These are phyloP conservation scores for Tupiocoris notatus DNA, from an alignment of 2,888 invertebrate species.

Conservation along the genomic window DNA sequence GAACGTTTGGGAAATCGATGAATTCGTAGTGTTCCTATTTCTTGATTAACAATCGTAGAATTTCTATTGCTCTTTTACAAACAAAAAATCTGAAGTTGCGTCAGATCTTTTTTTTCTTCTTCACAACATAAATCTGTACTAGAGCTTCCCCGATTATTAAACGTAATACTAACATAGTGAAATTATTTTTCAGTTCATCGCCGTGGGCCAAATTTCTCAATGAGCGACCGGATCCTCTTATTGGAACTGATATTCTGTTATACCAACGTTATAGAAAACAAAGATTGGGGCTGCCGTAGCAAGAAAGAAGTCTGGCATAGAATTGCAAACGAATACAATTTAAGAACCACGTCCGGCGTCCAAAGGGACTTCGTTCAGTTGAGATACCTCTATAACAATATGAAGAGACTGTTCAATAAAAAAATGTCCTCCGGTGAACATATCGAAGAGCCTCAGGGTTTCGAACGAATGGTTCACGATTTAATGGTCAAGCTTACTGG, in stretches of 20 bases:
- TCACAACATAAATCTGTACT: too few species aligned
- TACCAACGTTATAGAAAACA: slow-evolving; percentile 22
- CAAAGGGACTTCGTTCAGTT: slow-evolving; percentile 11
- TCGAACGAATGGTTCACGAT: too few species aligned
- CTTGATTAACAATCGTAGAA: not conserved
- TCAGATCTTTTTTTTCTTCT: too few species aligned
- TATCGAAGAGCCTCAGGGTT: too few species aligned
- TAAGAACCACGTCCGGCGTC: slow-evolving; percentile 6
- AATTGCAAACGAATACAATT: slow-evolving; percentile 25
- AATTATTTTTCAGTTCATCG: slow-evolving; percentile 21
- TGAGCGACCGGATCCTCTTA: slow-evolving; percentile 1
- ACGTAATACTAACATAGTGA: too few species aligned
- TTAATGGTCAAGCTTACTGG: too few species aligned
- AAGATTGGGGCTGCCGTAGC: not conserved
- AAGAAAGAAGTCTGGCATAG: not conserved
- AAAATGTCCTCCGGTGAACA: too few species aligned
- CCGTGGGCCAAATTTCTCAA: slow-evolving; percentile 13
- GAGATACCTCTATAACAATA: slow-evolving; percentile 20
- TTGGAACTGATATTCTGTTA: slow-evolving; percentile 13
- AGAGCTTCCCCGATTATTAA: too few species aligned
- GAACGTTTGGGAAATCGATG: too few species aligned
- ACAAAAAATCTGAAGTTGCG: too few species aligned
- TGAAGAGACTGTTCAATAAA: slow-evolving; percentile 17
- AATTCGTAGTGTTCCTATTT: too few species aligned
- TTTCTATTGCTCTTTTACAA: too few species aligned